These are phyloP conservation scores for Antheraea assamensis DNA, from an alignment of 2,888 invertebrate species.

Conservation along the genomic window DNA sequence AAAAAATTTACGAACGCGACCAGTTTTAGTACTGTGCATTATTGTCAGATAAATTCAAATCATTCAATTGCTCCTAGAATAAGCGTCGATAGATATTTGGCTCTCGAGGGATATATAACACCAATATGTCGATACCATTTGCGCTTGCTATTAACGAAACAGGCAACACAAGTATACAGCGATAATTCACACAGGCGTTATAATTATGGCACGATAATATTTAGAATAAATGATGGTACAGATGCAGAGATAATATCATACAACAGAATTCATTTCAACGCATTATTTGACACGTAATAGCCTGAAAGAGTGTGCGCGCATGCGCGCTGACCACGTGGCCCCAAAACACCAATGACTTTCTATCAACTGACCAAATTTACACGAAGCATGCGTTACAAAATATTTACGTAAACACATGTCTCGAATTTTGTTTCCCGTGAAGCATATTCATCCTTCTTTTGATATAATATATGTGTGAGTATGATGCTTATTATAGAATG, in stretches of 20 bases:
- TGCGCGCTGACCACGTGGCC: background rate
- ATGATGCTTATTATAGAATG: no score
- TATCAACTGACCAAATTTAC: background rate
- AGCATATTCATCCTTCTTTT: no score
- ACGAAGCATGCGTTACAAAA: background rate
- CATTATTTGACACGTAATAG: background rate
- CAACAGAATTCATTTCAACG: background rate
- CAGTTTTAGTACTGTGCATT: no score
- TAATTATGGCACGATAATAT: background rate
- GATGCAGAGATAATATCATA: background rate
- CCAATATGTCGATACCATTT: background rate
- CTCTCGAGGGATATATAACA: no score
- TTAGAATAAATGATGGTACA: background rate
- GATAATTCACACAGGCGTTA: background rate
- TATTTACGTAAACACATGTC: background rate
- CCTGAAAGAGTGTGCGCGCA: background rate
- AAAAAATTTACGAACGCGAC: no score
- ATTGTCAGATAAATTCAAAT: no score
- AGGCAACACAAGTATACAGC: background rate
- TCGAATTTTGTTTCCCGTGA: background rate
- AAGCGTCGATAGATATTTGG: no score
- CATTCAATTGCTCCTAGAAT: no score
- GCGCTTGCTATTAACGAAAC: background rate
- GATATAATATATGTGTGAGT: no score
- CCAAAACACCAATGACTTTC: constrained; percentile 1